These are phyloP conservation scores for Oryctes rhinoceros DNA, from an alignment of 1,140 invertebrate genomes.

Conservation along the genomic window DNA sequence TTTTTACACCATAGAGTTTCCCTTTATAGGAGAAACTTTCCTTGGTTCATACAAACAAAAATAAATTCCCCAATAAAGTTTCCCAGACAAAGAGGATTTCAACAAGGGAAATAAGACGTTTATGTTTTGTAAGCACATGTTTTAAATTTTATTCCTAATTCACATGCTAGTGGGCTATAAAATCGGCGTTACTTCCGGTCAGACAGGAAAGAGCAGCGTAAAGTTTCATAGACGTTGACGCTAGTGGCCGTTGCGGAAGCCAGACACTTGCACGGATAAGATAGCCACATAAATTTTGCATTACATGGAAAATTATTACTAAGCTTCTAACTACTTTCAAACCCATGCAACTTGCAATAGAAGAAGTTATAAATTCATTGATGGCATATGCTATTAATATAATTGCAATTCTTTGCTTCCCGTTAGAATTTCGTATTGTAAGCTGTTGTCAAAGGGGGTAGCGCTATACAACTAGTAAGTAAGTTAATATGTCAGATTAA, in stretches of 20 bases:
- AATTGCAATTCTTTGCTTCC: not conserved
- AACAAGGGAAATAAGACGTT: not conserved
- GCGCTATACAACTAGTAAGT: too few species aligned
- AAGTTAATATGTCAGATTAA: too few species aligned
- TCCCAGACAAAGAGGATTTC: not conserved
- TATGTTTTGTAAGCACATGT: not conserved
- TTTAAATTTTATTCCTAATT: conserved; percentile 28
- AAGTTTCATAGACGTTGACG: conserved; percentile 3
- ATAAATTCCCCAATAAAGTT: not conserved
- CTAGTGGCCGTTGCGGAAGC: not conserved
- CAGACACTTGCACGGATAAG: not conserved
- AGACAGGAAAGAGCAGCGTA: not conserved
- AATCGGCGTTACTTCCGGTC: not conserved
- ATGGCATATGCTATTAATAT: not conserved
- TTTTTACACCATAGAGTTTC: not conserved
- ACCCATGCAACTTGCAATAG: not conserved
- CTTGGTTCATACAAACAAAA: not conserved
- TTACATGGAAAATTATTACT: not conserved
- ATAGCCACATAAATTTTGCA: not conserved
- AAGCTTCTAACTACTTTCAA: not conserved
- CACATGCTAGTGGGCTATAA: not conserved
- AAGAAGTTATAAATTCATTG: not conserved
- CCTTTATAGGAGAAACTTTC: not conserved
- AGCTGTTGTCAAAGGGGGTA: too few species aligned
- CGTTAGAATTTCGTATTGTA: too few species aligned